These are phyloP conservation scores for Cybosia mesomella DNA, from an alignment of 2,888 invertebrate species.

Conservation along the genomic window DNA sequence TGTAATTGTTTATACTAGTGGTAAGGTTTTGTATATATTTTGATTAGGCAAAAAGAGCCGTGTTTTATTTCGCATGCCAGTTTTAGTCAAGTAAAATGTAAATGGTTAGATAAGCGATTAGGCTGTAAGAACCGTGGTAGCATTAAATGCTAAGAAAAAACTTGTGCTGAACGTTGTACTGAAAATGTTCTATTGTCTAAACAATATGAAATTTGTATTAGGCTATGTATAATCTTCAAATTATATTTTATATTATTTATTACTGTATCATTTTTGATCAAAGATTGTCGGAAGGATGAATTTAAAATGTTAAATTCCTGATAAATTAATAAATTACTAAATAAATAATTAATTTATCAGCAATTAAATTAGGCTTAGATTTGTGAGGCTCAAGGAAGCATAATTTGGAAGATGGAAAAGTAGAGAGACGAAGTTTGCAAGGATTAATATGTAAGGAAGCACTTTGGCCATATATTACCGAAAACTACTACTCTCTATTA, in stretches of 20 bases:
- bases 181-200: conserved; percentile 16
- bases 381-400: background rate
- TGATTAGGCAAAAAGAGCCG: conserved; percentile 44
- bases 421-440: background rate
- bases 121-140: conserved; percentile 38
- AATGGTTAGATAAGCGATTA: conserved; percentile 43
- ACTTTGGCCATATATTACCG: background rate
- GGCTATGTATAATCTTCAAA: conserved; percentile 21
- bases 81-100: conserved; percentile 45
- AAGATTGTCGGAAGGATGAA: conserved; percentile 26
- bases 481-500: no score
- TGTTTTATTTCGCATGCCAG: conserved; percentile 42
- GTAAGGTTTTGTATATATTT: conserved; percentile 46
- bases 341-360: background rate
- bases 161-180: conserved; percentile 17
- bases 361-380: background rate
- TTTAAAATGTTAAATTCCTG: background rate
- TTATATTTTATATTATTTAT: conserved; percentile 37
- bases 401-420: background rate
- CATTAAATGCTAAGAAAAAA: conserved; percentile 44
- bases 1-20: conserved; percentile 18
- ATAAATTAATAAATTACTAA: background rate
- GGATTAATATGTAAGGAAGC: background rate
- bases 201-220: conserved; percentile 14
- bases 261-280: conserved; percentile 21